These are phyloP conservation scores for Patella depressa DNA, from an alignment of 2,888 invertebrate genomes.

Conservation along the genomic window DNA sequence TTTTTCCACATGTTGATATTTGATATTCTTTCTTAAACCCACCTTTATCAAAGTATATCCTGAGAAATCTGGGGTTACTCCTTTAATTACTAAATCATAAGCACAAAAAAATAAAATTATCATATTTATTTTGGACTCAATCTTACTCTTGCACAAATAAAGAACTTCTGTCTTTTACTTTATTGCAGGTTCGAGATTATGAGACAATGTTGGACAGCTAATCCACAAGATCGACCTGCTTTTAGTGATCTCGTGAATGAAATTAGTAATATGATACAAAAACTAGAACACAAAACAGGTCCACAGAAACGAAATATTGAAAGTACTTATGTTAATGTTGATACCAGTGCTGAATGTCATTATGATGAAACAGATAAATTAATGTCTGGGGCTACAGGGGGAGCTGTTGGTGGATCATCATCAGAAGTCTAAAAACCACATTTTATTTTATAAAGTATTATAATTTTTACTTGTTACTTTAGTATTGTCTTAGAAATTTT, in stretches of 20 bases:
- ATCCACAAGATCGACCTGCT: slow-evolving; percentile 52
- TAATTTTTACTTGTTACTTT: too few species aligned
- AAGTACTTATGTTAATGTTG: slow-evolving; percentile 58
- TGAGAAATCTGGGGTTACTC: too few species aligned
- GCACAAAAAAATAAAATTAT: too few species aligned
- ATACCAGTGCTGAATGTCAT: slow-evolving; percentile 46
- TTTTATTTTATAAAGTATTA: too few species aligned
- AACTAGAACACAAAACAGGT: slow-evolving; percentile 58
- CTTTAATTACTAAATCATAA: too few species aligned
- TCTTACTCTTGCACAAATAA: too few species aligned
- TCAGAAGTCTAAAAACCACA: not conserved
- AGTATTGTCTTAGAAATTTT: too few species aligned
- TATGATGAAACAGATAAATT: slow-evolving; percentile 35
- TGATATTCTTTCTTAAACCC: too few species aligned
- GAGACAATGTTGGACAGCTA: slow-evolving; percentile 57
- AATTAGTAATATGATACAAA: slow-evolving; percentile 53
- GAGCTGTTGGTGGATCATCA: not conserved
- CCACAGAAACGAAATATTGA: slow-evolving; percentile 53
- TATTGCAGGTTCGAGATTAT: slow-evolving; percentile 56
- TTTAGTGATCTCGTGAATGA: slow-evolving; percentile 52
- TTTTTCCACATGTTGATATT: too few species aligned
- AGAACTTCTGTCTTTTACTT: not conserved
- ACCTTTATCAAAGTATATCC: too few species aligned
- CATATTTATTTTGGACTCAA: too few species aligned
- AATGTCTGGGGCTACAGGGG: not conserved